A percentile compares a stretch with the other conserved stretches of the same genome.
phyloP scores from a whole-genome alignment of 2,113 vertebrate species.

The Capreolus pygargus region DNA sequence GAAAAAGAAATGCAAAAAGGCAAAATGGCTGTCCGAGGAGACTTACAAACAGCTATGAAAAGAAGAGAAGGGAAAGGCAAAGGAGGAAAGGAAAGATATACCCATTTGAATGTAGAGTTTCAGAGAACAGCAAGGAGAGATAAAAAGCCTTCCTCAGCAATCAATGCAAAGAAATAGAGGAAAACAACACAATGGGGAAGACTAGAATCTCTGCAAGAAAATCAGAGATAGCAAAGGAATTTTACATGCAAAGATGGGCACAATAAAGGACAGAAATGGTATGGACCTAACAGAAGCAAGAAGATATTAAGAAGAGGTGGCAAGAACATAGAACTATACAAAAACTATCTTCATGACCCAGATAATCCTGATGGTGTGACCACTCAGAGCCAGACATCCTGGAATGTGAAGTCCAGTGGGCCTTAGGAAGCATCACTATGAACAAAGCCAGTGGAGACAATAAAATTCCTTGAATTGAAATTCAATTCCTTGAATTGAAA shows the following conservation, averaged over 20 bases:
- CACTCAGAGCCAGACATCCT: not conserved
- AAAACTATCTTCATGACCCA: not conserved
- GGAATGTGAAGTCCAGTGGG: not conserved
- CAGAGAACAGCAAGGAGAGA: not conserved
- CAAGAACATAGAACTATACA: not conserved
- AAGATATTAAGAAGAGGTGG: not conserved
- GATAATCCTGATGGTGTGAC: not conserved
- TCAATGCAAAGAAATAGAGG: not conserved
- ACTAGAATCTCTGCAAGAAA: not conserved
- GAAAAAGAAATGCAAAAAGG: not conserved
- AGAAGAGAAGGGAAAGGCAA: not conserved
- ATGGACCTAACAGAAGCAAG: not conserved
- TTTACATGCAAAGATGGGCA: not conserved
- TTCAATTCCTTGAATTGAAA: too few species aligned
- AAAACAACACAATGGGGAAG: not conserved
- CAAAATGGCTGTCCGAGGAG: not conserved
- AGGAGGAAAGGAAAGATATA: not conserved
- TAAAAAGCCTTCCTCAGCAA: not conserved
- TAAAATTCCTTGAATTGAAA: not conserved
- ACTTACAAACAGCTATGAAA: not conserved
- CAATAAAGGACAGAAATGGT: not conserved
- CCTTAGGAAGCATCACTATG: not conserved
- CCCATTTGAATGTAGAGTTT: not conserved
- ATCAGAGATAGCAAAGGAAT: not conserved
- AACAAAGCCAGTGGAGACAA: not conserved